Percentiles rank a stretch among this genome's conserved stretches.
Evolutionary conservation across 2,888 invertebrate species (phyloP).

Genomic region (Epicampocera succincta): DNA sequence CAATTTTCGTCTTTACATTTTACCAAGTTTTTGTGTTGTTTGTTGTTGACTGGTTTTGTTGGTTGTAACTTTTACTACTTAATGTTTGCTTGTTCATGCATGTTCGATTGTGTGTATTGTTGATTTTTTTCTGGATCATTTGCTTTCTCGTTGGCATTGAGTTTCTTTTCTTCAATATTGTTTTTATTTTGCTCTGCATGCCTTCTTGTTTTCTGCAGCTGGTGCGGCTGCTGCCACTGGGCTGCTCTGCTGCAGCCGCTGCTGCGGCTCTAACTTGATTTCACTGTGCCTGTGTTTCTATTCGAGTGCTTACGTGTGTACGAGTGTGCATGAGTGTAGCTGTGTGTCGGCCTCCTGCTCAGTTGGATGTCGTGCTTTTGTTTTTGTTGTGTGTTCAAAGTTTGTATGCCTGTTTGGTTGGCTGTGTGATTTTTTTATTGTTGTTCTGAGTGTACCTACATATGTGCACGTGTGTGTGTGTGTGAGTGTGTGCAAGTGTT

Average conservation of each 20-base stretch:
- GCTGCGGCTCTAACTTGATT: conserved; percentile 23
- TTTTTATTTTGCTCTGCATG: conserved; percentile 15
- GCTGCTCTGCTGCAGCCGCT: conserved; percentile 8
- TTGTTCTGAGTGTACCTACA: conserved; percentile 39
- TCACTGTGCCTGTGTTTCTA: conserved; percentile 35
- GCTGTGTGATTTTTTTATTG: conserved; percentile 44
- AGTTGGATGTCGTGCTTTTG: conserved; percentile 53
- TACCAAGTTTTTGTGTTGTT: conserved; percentile 16
- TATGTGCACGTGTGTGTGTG: conserved; percentile 18
- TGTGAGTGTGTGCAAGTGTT: conserved; percentile 31
- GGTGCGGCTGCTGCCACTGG: conserved; percentile 28
- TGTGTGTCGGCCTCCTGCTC: conserved; percentile 53
- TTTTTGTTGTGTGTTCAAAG: conserved; percentile 41
- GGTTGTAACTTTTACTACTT: conserved; percentile 53
- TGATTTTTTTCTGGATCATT: conserved; percentile 62
- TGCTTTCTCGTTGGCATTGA: conserved; percentile 61
- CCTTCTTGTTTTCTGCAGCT: conserved; percentile 32
- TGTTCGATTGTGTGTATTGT: conserved; percentile 37
- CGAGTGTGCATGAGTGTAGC: conserved; percentile 37
- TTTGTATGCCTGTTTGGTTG: conserved; percentile 66
- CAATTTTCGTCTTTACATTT: conserved; percentile 23
- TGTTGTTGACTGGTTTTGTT: conserved; percentile 49
- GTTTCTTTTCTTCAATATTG: conserved; percentile 38
- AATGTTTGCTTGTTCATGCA: conserved; percentile 45
- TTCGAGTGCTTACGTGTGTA: conserved; percentile 49